phyloP scores from a whole-genome alignment of 2,888 invertebrate genomes.

The Drosophila melanocephala region DNA sequence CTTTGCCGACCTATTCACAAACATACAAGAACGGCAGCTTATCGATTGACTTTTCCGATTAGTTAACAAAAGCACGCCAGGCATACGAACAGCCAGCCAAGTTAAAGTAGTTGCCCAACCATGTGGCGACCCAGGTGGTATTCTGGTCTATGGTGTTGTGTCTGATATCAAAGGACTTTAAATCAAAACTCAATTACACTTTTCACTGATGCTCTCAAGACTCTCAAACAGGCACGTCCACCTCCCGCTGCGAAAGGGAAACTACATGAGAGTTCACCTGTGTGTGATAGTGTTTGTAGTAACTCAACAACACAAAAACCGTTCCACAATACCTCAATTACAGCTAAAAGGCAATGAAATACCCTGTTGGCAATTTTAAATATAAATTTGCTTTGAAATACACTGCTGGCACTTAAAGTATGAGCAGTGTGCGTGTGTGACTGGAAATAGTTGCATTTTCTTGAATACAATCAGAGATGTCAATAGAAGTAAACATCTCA shows the following conservation, averaged over 20 bases:
- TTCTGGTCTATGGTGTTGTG: slow-evolving; percentile 46
- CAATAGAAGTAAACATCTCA: not conserved
- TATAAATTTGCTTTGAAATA: not conserved
- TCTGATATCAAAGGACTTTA: slow-evolving; percentile 82
- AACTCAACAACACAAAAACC: slow-evolving; percentile 26
- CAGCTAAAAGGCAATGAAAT: slow-evolving; percentile 4
- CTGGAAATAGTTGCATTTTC: not conserved
- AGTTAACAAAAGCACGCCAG: slow-evolving; percentile 40
- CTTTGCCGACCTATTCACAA: slow-evolving; percentile 30
- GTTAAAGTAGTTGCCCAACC: slow-evolving; percentile 49
- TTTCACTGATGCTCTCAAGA: slow-evolving; percentile 71
- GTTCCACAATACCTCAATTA: not conserved
- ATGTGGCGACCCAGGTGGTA: slow-evolving; percentile 34
- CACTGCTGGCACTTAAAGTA: not conserved
- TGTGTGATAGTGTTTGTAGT: slow-evolving; percentile 37
- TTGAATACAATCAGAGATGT: not conserved
- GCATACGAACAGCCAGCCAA: slow-evolving; percentile 8
- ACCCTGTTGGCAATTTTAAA: slow-evolving; percentile 22
- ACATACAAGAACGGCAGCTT: slow-evolving; percentile 29
- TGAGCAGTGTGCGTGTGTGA: not conserved
- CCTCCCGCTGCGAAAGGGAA: slow-evolving; percentile 9
- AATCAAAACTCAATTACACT: slow-evolving; percentile 83
- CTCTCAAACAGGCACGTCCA: slow-evolving; percentile 46
- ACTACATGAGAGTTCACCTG: slow-evolving; percentile 38
- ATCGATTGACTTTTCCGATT: slow-evolving; percentile 72